A percentile compares a stretch with the other conserved stretches of the same genome.
phyloP scores from a whole-genome alignment of 2,888 invertebrate species.

The Hyposoter didymator region DNA sequence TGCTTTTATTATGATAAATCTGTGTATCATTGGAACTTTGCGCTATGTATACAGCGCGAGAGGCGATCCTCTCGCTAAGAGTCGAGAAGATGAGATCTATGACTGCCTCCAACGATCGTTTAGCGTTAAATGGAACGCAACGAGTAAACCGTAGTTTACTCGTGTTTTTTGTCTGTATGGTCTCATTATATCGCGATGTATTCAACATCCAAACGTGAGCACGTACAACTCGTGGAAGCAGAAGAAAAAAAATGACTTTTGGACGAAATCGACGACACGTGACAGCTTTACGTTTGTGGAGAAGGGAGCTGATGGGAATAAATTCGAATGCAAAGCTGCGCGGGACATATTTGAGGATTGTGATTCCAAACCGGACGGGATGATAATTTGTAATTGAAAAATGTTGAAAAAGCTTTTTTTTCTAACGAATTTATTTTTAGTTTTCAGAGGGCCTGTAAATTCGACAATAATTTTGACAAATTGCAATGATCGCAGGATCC shows the following conservation, averaged over 20 bases:
- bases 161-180: constrained; percentile 28
- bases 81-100: constrained; percentile 36
- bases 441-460: neutral
- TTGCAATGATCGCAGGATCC: constrained; percentile 12
- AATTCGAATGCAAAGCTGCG: neutral
- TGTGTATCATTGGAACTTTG: neutral
- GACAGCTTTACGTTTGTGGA: neutral
- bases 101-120: constrained; percentile 46
- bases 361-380: neutral
- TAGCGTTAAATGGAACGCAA: constrained; percentile 67
- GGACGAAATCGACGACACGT: constrained; percentile 20
- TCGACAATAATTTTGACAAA: neutral
- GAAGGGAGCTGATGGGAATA: neutral
- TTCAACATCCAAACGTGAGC: constrained; percentile 16
- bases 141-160: constrained; percentile 37
- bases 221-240: constrained; percentile 10
- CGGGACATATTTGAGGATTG: neutral
- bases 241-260: neutral
- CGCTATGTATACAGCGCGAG: neutral
- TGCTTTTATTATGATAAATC: neutral
- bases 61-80: constrained; percentile 19
- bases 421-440: neutral
- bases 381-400: neutral
- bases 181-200: constrained; percentile 37
- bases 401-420: neutral